These are phyloP conservation scores for Caenorhabditis macrosperma DNA, from an alignment of 2,888 invertebrate genomes.

Conservation along the genomic window DNA sequence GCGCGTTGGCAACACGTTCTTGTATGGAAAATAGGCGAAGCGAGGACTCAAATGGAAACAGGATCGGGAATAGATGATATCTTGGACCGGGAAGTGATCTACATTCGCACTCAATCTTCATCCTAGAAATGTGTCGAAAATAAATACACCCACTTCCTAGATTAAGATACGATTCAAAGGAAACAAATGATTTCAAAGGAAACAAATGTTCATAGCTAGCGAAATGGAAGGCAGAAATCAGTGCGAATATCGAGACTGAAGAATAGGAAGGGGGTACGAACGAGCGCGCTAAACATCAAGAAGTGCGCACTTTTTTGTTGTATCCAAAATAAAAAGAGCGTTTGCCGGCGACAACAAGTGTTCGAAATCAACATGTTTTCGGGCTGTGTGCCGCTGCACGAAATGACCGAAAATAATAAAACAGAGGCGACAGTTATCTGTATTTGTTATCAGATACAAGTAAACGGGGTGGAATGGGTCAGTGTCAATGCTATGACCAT, in stretches of 20 bases:
- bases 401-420: not conserved
- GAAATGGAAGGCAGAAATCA: too few species aligned
- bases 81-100: conserved; percentile 42
- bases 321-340: not conserved
- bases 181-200: too few species aligned
- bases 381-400: not conserved
- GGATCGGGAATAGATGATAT: conserved; percentile 34
- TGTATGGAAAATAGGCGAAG: conserved; percentile 1
- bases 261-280: too few species aligned
- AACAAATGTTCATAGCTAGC: too few species aligned
- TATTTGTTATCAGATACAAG: conserved; percentile 27
- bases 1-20: conserved; percentile 23
- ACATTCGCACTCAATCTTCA: not conserved
- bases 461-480: conserved; percentile 16
- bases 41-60: not conserved
- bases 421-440: not conserved
- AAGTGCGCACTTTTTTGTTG: not conserved
- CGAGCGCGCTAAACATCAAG: too few species aligned
- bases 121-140: too few species aligned
- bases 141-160: too few species aligned
- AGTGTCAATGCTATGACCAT: conserved; percentile 25
- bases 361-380: conserved; percentile 2
- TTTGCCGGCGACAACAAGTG: not conserved
- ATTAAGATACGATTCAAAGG: too few species aligned
- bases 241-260: too few species aligned